Base-by-base conservation (phyloP, 2,888 invertebrate genomes). In the Euphydryas editha region DNA sequence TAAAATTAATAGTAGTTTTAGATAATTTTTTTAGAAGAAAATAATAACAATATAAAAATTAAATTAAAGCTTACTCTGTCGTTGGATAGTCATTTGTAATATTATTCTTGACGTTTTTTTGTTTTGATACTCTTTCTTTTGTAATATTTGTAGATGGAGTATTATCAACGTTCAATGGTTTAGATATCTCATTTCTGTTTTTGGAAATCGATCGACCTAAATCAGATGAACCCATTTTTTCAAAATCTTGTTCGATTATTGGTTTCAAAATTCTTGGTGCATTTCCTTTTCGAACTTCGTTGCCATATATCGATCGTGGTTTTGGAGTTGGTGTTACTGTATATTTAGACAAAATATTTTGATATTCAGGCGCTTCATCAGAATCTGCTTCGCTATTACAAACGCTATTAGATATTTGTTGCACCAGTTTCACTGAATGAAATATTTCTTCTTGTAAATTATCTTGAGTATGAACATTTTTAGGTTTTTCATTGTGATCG, bases 301-400 rank as follows among this genome's bases (percentile, higher is more conserved):
- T 77, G 21, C 81, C 79, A 75, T 81, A 84, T 77, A 83, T 90
- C 39, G 83, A 82, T 51, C 86, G 84, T 58, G 81, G 73, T 74
- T 88, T 83, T 20, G 92, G 91, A 15, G 82, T 83, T 8, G 92
- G 91, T 39, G 85, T 81, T 75, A 76, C 59, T 59, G 67, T 68
- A 21, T 49, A 67, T 11, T 59, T 64, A 20, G 54, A 63, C 44
- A 85, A 83, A 72, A 92, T 70, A 71, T 92, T 92, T 79, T 88
- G 86, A 77, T 92, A 92, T 69, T 90, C 88, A 37, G 85, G 86
- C 1, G 78, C 72, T 66, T 90, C 90, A 67, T 90, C 90, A 42
- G 89, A 89, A 74, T 89, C 89, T n/a, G 84, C 81, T 76, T 92
- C 92, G 70, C 92, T 92, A 46, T 87, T 90, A 69, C 90, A 86